Conservation (phyloP, 2,113 vertebrate species). For the Capricornis sumatraensis region DNA sequence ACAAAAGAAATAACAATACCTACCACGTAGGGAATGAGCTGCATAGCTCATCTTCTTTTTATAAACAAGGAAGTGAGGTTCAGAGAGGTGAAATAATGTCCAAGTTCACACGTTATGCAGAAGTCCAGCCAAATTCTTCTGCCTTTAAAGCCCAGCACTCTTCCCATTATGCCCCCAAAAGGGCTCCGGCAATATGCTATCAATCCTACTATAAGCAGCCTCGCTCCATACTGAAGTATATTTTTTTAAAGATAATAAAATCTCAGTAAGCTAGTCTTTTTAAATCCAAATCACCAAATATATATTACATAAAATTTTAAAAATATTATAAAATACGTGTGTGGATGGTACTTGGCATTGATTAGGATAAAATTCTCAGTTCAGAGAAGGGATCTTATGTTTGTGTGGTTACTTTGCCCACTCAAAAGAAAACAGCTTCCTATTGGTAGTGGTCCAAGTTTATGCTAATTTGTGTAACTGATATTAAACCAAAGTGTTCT, state of each 20-base stretch:
- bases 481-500: slow-evolving; percentile 78
- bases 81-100: background rate
- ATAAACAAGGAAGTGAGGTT: background rate
- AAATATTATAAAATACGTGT: background rate
- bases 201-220: background rate
- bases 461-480: slow-evolving; percentile 79
- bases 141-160: background rate
- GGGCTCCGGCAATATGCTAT: background rate
- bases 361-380: slow-evolving; percentile 65
- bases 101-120: background rate
- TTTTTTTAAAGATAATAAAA: background rate
- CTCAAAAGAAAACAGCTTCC: slow-evolving; percentile 69
- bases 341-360: slow-evolving; percentile 68
- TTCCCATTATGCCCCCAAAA: background rate
- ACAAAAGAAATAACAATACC: background rate
- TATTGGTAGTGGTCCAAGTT: slow-evolving; percentile 73
- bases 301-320: background rate
- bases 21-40: background rate
- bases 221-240: background rate
- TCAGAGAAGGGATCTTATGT: slow-evolving; percentile 68
- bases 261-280: background rate
- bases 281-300: background rate
- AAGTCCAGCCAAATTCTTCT: background rate
- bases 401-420: slow-evolving; percentile 73
- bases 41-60: background rate